These are phyloP conservation scores for Pelodytes ibericus DNA, from an alignment of 2,797 vertebrate genomes.

Conservation along the genomic window DNA sequence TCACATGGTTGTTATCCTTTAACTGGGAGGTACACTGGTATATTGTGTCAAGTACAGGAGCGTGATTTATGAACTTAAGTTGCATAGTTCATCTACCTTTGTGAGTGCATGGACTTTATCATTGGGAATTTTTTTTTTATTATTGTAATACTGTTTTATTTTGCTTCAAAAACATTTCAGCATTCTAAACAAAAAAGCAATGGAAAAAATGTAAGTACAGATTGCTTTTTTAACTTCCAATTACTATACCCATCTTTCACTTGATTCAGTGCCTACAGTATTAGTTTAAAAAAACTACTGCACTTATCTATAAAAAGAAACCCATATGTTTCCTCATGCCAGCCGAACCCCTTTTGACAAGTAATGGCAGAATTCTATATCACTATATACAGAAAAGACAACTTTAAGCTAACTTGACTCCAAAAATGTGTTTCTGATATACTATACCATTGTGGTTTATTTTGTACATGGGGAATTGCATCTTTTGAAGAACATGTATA, in stretches of 20 bases:
- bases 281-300: slow-evolving; percentile 76
- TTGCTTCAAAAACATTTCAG: slow-evolving; percentile 86
- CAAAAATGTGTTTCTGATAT: no score
- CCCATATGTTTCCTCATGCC: slow-evolving; percentile 78
- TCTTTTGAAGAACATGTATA: no score
- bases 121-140: no score
- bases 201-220: slow-evolving; percentile 83
- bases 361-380: slow-evolving; percentile 77
- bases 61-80: no score
- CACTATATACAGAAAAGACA: slow-evolving; percentile 78
- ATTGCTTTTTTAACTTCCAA: slow-evolving; percentile 74
- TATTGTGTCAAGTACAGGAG: no score
- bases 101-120: no score
- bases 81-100: no score
- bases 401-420: slow-evolving; percentile 73
- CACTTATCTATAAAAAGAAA: slow-evolving; percentile 71
- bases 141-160: slow-evolving; percentile 87
- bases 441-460: no score
- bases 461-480: no score
- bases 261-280: slow-evolving; percentile 72
- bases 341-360: slow-evolving; percentile 74
- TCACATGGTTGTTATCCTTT: no score
- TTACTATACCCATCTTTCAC: slow-evolving; percentile 71
- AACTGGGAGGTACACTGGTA: no score
- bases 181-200: slow-evolving; percentile 87